Evolutionary conservation across 2,797 vertebrate species (phyloP).

Genomic region (Margarornis squamiger): DNA sequence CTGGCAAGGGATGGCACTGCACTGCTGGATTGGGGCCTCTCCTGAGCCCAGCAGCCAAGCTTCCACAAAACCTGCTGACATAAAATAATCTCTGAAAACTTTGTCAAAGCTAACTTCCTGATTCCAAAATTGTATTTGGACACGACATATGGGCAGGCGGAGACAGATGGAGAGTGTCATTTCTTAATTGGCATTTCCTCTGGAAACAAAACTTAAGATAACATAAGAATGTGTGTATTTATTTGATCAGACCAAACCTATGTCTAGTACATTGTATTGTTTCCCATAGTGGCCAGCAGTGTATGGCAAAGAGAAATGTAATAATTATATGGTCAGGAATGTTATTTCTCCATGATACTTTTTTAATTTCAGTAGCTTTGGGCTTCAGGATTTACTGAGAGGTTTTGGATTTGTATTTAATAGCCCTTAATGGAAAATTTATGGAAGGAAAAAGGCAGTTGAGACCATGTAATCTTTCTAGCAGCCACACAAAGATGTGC

Average conservation of each 20-base stretch:
- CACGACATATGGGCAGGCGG: neutral
- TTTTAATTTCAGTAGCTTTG: neutral
- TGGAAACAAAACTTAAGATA: neutral
- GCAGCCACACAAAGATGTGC: neutral
- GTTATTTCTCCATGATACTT: accelerated
- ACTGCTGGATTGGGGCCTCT: accelerated
- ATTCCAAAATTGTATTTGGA: neutral
- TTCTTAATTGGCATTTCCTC: neutral
- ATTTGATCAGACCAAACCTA: neutral
- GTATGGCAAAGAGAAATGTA: neutral
- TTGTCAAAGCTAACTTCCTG: neutral
- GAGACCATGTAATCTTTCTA: neutral
- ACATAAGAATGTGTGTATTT: neutral
- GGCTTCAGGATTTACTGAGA: neutral
- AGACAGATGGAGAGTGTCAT: neutral
- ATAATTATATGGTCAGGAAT: neutral
- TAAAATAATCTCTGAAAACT: neutral
- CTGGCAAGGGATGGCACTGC: neutral
- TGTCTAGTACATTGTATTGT: neutral
- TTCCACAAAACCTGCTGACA: neutral
- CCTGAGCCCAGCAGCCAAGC: neutral
- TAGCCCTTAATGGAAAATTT: neutral
- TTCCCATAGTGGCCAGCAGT: neutral
- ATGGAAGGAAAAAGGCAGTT: neutral
- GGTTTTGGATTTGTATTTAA: neutral